Conservation (phyloP, 2,113 vertebrate species). For the Microtus montanus region DNA sequence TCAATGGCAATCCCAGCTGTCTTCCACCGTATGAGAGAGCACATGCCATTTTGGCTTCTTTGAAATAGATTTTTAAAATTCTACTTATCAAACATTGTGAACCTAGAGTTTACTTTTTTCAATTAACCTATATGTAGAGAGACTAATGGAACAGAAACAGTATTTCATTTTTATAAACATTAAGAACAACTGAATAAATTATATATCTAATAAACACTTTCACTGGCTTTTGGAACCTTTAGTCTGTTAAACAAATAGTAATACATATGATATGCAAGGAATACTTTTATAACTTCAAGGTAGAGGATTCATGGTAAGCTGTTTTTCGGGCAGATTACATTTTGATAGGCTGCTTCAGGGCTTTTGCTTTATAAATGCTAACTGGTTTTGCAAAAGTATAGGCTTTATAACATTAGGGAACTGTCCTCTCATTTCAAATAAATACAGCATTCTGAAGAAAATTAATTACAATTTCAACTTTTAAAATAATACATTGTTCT, state of each 20-base stretch:
- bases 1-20: background rate
- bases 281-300: background rate
- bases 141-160: conserved; percentile 8
- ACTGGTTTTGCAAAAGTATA: background rate
- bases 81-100: background rate
- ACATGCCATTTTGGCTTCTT: background rate
- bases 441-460: background rate
- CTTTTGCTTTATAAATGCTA: background rate
- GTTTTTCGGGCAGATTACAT: conserved; percentile 20
- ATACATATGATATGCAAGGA: background rate
- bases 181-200: conserved; percentile 45
- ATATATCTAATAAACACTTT: conserved; percentile 29
- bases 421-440: background rate
- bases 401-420: background rate
- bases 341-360: background rate
- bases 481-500: background rate
- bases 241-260: conserved; percentile 1
- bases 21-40: background rate
- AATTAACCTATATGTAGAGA: background rate
- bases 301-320: background rate
- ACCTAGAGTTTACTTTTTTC: background rate
- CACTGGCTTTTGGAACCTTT: background rate
- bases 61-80: conserved; percentile 20
- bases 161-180: conserved; percentile 24
- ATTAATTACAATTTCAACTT: background rate